These are phyloP conservation scores for Psophia crepitans DNA, from an alignment of 2,113 vertebrate species.

Conservation along the genomic window DNA sequence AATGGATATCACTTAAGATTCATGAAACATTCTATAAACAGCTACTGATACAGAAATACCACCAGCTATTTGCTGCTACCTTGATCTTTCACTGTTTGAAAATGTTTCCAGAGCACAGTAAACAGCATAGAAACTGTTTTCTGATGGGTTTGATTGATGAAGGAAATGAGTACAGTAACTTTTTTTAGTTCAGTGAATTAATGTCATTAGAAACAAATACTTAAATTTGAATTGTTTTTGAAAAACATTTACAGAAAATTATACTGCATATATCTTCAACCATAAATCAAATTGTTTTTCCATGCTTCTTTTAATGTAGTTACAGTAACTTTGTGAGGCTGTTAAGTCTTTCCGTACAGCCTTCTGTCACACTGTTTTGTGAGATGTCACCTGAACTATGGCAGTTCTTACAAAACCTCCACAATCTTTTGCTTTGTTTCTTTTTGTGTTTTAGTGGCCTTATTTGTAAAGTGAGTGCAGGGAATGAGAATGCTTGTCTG, in stretches of 20 bases:
- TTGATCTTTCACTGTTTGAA: background rate
- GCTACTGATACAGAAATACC: background rate
- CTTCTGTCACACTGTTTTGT: background rate
- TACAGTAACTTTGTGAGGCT: background rate
- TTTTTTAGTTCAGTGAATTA: background rate
- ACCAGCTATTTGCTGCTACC: background rate
- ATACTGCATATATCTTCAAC: background rate
- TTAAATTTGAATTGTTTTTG: background rate
- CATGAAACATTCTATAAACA: background rate
- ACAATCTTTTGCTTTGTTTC: background rate
- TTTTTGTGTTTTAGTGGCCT: conserved; percentile 78
- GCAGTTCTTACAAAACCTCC: background rate
- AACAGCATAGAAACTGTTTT: background rate
- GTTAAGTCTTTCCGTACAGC: background rate
- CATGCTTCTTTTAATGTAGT: background rate
- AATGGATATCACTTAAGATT: conserved; percentile 18
- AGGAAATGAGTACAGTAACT: background rate
- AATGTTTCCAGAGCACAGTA: background rate
- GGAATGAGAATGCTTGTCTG: conserved; percentile 89
- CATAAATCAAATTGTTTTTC: background rate
- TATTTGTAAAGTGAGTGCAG: conserved; percentile 92
- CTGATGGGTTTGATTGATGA: background rate
- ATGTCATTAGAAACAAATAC: background rate
- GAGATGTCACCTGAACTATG: background rate
- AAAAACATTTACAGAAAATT: background rate